Base-by-base conservation (phyloP, 1,140 invertebrate genomes). In the Hycleus cichorii region DNA sequence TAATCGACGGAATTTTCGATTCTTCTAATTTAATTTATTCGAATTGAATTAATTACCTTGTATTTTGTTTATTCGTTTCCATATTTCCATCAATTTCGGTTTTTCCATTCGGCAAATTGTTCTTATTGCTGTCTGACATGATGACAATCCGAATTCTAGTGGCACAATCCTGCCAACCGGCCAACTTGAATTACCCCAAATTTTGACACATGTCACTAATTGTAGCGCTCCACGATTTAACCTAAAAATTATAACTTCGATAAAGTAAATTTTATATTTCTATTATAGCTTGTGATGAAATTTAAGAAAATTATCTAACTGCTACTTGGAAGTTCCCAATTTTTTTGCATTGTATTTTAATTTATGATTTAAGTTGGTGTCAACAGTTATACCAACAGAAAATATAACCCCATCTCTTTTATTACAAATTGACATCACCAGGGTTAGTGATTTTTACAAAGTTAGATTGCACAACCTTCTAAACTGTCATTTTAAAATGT, bases 71-170 rank as follows among this genome's bases (percentile, higher is more conserved):
- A 26, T 57, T 61, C 8, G n/a, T 40, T 18, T 57, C 54, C 42
- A 49, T 45, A 39, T 57, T 61, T 56, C 59, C 59, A 25, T 61
- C 59, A 11, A 47, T 45, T 52, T 57, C 38, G 4, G 12, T 32
- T 47, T 49, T 52, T 27, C 51, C 54, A 6, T 61, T 54, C 48
- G 59, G 59, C 44, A 54, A 46, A 27, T 50, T 49, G n/a, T 61
- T 57, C 12, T 48, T 48, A 26, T 39, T 42, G 9, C 51, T 57
- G 59, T 57, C 59, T 38, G 59, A 61, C 59, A 61, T 61, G 45
- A 47, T 55, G 52, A 55, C 52, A 55, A 39, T 38, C 18, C 18
- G 18, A 18, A 18, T 18, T 54, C 32, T 53, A 39, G 10, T 42
- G 40, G 9, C 4, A 42, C 11, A 11, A 42, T n/a, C 5, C 10